phyloP scores from a whole-genome alignment of 2,113 vertebrate genomes.

The Emydura subglobosa region DNA sequence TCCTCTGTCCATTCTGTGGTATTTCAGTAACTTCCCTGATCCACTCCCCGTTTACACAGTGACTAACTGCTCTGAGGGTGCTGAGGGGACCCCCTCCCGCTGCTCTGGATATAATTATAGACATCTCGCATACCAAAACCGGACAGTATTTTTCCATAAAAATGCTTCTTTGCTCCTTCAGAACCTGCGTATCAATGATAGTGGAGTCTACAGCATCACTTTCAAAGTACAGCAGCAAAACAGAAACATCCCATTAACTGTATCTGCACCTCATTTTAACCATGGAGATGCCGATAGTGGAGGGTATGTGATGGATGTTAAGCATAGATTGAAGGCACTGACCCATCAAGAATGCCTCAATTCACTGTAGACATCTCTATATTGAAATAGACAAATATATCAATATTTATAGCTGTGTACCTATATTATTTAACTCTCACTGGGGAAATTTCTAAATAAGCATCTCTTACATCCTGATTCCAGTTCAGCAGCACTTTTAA shows the following conservation, averaged over 20 bases:
- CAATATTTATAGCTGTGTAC: too few relatives aligned
- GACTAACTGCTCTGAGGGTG: neutral
- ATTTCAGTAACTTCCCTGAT: too few relatives aligned
- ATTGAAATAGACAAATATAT: too few relatives aligned
- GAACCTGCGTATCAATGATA: neutral
- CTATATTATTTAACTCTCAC: too few relatives aligned
- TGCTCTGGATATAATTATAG: neutral
- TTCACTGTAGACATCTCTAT: too few relatives aligned
- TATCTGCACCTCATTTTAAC: neutral
- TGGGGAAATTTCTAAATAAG: too few relatives aligned
- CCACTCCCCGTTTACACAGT: neutral
- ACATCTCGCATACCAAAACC: neutral
- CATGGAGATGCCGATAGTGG: neutral
- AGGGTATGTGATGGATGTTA: too few relatives aligned
- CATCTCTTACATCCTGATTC: too few relatives aligned
- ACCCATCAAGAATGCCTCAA: too few relatives aligned
- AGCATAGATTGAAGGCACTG: too few relatives aligned
- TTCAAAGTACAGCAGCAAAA: neutral
- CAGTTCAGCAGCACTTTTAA: too few relatives aligned
- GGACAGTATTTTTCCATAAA: neutral
- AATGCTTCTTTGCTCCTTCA: constrained; percentile 14
- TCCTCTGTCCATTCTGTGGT: neutral
- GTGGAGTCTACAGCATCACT: neutral
- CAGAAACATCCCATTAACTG: neutral
- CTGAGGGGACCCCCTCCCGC: neutral